Evolutionary conservation across 2,888 invertebrate species (phyloP).

Genomic region (Dolomedes plantarius): DNA sequence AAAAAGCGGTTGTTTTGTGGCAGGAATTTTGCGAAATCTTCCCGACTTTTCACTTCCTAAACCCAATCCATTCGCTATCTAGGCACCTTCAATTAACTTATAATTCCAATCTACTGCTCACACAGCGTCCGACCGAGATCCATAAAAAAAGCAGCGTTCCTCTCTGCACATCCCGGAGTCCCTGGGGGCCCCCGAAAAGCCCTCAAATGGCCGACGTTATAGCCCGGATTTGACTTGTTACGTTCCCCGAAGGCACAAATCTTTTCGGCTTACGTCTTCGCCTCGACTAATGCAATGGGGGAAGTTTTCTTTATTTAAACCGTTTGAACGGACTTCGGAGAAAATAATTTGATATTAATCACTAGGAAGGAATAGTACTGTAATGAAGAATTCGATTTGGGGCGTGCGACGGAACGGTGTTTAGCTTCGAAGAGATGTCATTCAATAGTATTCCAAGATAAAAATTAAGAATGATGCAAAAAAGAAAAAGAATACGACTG

Average conservation of each 20-base stretch:
- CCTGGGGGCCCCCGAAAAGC: neutral
- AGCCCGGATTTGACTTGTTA: neutral
- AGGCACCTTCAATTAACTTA: neutral
- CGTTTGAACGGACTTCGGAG: neutral
- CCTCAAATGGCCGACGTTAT: neutral
- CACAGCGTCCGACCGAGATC: neutral
- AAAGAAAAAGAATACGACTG: too few species aligned
- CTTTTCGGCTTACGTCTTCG: neutral
- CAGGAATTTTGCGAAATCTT: too few species aligned
- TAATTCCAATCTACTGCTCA: neutral
- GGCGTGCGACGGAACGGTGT: too few species aligned
- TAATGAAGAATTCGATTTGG: too few species aligned
- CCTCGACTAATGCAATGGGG: neutral
- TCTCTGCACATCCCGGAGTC: neutral
- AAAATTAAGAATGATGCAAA: too few species aligned
- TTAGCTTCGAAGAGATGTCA: too few species aligned
- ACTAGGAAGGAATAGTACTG: neutral
- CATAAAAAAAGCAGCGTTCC: neutral
- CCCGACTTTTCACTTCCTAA: too few species aligned
- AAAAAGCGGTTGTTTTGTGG: too few species aligned
- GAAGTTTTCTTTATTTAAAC: constrained; percentile 8
- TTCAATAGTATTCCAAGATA: too few species aligned
- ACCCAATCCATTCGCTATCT: neutral
- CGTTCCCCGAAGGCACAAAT: neutral
- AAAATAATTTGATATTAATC: constrained; percentile 1